Evolutionary conservation across 2,797 vertebrate genomes (phyloP).

Genomic region (Pteropus rufus): DNA sequence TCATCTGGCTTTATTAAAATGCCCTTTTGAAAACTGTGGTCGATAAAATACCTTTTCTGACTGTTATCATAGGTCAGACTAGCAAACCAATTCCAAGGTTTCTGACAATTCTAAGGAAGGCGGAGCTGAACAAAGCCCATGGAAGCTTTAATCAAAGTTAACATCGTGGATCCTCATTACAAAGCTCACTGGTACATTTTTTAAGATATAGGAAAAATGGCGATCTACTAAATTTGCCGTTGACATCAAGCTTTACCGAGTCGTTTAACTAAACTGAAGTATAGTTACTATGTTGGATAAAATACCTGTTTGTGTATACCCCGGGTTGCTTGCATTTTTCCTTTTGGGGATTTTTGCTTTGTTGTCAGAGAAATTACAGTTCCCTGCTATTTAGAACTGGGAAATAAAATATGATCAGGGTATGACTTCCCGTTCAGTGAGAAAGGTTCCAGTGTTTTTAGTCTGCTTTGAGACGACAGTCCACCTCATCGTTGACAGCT

Average conservation of each 20-base stretch:
- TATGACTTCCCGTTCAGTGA: not conserved
- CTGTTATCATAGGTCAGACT: not conserved
- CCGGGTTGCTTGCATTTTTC: not conserved
- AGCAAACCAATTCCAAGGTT: not conserved
- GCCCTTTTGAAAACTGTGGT: not conserved
- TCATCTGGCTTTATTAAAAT: not conserved
- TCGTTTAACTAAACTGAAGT: not conserved
- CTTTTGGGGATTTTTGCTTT: not conserved
- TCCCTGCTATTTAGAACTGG: not conserved
- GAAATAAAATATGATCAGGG: not conserved
- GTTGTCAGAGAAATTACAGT: not conserved
- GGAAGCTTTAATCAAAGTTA: not conserved
- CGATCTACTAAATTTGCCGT: not conserved
- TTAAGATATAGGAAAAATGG: not conserved
- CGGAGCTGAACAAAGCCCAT: not conserved
- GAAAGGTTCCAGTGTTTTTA: not conserved
- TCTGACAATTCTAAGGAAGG: not conserved
- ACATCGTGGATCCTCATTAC: not conserved
- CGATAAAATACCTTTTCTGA: not conserved
- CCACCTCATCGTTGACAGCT: not conserved
- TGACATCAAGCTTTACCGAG: not conserved
- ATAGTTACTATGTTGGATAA: not conserved
- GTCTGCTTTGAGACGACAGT: not conserved
- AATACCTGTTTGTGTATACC: not conserved
- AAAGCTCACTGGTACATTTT: not conserved